Evolutionary conservation across 2,797 vertebrate genomes (phyloP), one percentile per base, ranked within the genome.

Genomic region (Natrix natrix): DNA sequence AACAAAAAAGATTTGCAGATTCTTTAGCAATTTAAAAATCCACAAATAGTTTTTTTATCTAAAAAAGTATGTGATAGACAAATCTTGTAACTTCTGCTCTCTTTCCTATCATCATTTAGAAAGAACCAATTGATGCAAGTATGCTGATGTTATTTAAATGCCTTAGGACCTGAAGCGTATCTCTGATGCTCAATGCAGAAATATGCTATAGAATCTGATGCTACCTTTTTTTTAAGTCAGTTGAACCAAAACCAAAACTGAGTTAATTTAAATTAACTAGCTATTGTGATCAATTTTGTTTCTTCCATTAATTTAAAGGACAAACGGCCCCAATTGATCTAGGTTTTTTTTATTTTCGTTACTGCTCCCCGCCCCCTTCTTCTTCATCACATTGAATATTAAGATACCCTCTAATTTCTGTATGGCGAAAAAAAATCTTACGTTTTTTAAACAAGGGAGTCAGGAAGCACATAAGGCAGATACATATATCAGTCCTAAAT

Each of bases 1-100:
- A 90, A 20, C 8, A 12, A 91, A 28, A 69, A 93, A 10, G 2
- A 8, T 56, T 63, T 12, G 57, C 48, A 56, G 17, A 43, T 69
- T 37, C 54, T 92, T 94, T 78, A 8, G 16, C 11, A 12, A 48
- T 91, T 83, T 89, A 52, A 93, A 88, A 91, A 22, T 93, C 87
- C 37, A 95, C 87, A 87, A 66, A 14, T 3, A 94, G 93, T 56
- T 95, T 93, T 93, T 87, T 83, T 93, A n/a, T n/a, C n/a, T 5
- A 57, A 57, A 54, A 90, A 32, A n/a, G 61, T 92, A 93, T 93
- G 78, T 63, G 93, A 22, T 55, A 55, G 48, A 87, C 92, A 26
- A 86, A 69, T 90, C 59, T 69, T 89, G 59, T 52, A 86, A 48
- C 48, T 17, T 11, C 17, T 86, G 87, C 61, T 69, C 66, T 16